Evolutionary conservation across 2,797 vertebrate genomes (phyloP).

Genomic region (Siniperca obscura): DNA sequence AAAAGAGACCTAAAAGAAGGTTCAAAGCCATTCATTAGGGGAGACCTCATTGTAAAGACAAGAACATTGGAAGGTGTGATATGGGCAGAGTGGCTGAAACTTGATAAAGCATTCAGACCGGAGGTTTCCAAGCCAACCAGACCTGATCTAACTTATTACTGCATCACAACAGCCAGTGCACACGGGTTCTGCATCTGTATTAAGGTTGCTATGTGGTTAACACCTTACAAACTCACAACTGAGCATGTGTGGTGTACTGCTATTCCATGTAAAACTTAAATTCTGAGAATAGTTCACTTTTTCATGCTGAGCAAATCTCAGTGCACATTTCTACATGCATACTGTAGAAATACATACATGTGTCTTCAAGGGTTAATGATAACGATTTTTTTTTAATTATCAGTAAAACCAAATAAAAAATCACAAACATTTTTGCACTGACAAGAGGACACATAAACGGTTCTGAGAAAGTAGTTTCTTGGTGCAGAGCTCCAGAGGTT

Average conservation of each 20-base stretch:
- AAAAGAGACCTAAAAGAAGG: slow-evolving; percentile 67
- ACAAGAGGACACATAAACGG: slow-evolving; percentile 9
- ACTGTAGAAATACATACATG: neutral
- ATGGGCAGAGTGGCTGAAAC: slow-evolving; percentile 55
- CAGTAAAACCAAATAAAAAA: neutral
- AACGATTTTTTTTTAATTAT: neutral
- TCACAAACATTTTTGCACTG: slow-evolving; percentile 35
- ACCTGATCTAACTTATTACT: neutral
- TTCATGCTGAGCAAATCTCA: slow-evolving; percentile 9
- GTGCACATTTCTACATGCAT: neutral
- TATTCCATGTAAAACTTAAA: slow-evolving; percentile 6
- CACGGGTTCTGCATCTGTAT: neutral
- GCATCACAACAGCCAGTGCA: neutral
- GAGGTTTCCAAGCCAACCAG: slow-evolving; percentile 25
- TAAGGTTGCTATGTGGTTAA: slow-evolving; percentile 40
- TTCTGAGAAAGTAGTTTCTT: slow-evolving; percentile 18
- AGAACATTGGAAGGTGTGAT: slow-evolving; percentile 59
- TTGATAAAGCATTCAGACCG: slow-evolving; percentile 18
- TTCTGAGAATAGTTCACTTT: slow-evolving; percentile 58
- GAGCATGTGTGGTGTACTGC: slow-evolving; percentile 10
- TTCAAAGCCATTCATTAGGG: slow-evolving; percentile 78
- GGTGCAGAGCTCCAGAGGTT: neutral
- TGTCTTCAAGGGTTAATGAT: neutral
- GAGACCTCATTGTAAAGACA: slow-evolving; percentile 49
- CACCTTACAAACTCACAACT: neutral